Evolutionary conservation across 2,113 vertebrate genomes (phyloP).

Genomic region (Perognathus longimembris): DNA sequence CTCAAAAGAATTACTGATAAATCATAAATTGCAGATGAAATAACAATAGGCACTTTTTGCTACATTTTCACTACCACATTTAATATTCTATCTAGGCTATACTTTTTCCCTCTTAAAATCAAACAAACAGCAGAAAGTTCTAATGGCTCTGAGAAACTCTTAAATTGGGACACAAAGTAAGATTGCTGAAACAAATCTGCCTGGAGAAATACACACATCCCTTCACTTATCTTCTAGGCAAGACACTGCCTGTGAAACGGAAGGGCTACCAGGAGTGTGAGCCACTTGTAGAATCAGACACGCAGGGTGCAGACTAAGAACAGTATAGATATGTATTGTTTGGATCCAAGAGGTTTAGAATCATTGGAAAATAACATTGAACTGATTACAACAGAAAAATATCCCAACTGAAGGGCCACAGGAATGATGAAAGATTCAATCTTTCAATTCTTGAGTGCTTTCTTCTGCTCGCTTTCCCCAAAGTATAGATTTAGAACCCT

Average conservation of each 20-base stretch:
- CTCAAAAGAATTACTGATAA: neutral
- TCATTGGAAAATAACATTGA: neutral
- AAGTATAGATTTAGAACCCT: neutral
- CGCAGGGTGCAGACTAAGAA: neutral
- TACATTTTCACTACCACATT: neutral
- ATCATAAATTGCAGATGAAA: neutral
- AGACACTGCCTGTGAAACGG: neutral
- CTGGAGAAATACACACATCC: neutral
- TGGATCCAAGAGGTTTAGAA: neutral
- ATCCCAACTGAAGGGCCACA: neutral
- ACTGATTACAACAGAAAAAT: neutral
- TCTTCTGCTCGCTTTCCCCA: neutral
- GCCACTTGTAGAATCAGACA: neutral
- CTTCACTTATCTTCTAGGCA: neutral
- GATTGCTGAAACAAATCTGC: neutral
- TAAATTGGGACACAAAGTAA: neutral
- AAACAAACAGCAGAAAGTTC: neutral
- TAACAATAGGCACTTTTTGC: neutral
- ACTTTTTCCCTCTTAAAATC: neutral
- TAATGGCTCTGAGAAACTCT: neutral
- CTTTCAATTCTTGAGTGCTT: neutral
- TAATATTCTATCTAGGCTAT: neutral
- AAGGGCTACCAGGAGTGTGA: neutral
- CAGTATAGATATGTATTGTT: neutral
- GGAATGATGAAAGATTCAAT: neutral